phyloP scores from a whole-genome alignment of 2,888 invertebrate genomes.

The Zelleria hepariella region DNA sequence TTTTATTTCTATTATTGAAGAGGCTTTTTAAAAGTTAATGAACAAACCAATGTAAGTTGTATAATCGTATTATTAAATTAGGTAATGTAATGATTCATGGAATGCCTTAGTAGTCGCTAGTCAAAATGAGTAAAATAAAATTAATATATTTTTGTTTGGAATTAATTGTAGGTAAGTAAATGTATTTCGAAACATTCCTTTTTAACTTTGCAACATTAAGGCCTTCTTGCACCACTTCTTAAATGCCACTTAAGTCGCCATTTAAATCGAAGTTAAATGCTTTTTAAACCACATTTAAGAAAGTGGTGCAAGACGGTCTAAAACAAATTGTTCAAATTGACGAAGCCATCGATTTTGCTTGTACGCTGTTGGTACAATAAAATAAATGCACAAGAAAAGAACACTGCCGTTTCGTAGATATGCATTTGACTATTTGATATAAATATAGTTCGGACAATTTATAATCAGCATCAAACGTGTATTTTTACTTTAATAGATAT shows the following conservation, averaged over 20 bases:
- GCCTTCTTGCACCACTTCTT: too few relatives aligned
- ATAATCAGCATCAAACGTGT: not conserved
- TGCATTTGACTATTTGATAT: not conserved
- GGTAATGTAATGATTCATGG: not conserved
- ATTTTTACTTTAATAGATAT: not conserved
- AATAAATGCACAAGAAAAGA: too few relatives aligned
- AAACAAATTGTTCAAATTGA: too few relatives aligned
- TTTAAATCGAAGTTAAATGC: too few relatives aligned
- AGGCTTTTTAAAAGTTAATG: not conserved
- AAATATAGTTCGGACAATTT: not conserved
- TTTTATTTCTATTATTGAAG: not conserved
- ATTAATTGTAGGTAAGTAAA: not conserved
- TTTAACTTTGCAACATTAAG: too few relatives aligned
- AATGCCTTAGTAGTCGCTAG: conserved; percentile 5
- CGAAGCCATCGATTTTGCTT: too few relatives aligned
- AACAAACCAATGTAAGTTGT: not conserved
- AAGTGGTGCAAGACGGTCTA: too few relatives aligned
- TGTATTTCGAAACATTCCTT: not conserved
- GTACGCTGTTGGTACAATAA: too few relatives aligned
- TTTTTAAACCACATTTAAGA: too few relatives aligned
- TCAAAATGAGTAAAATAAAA: not conserved
- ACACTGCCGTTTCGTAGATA: not conserved
- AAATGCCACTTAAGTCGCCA: too few relatives aligned
- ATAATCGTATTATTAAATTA: not conserved
- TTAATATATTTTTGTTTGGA: not conserved